Conservation (phyloP, 2,888 invertebrate genomes). For the Axea sp. region DNA sequence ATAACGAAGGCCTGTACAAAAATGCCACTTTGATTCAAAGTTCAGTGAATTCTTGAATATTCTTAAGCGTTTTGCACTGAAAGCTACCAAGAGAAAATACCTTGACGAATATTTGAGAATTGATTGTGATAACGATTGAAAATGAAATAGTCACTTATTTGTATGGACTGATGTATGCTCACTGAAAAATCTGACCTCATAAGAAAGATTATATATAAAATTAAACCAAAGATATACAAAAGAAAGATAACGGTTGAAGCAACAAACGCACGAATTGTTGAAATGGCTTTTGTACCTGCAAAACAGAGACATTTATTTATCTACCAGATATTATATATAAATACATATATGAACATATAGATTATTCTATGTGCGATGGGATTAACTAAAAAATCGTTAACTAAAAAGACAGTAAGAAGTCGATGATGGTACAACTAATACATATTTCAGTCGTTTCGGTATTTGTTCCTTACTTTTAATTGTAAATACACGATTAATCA, state of each 20-base stretch:
- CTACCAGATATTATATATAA: constrained; percentile 65
- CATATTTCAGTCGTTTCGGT: constrained; percentile 9
- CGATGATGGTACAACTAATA: not conserved
- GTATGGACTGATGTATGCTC: constrained; percentile 52
- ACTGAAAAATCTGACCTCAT: constrained; percentile 48
- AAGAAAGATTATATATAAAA: constrained; percentile 40
- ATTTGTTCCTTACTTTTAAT: constrained; percentile 24
- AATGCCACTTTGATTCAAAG: constrained; percentile 44
- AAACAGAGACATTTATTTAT: constrained; percentile 74
- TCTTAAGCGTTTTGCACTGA: not conserved
- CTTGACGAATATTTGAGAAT: not conserved
- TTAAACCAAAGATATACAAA: constrained; percentile 12
- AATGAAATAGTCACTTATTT: constrained; percentile 32
- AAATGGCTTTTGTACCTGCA: constrained; percentile 73
- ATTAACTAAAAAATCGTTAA: too few species aligned
- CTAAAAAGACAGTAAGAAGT: not conserved
- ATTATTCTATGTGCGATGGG: constrained; percentile 42
- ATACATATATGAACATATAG: constrained; percentile 64
- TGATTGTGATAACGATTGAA: too few species aligned
- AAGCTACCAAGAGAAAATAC: too few species aligned
- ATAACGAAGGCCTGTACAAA: constrained; percentile 60
- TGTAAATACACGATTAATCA: constrained; percentile 19
- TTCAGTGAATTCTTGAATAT: not conserved
- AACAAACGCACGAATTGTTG: constrained; percentile 56
- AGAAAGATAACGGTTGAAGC: constrained; percentile 19